Evolutionary conservation across 2,888 invertebrate genomes (phyloP).

Genomic region (Cremastobaeus sp.): DNA sequence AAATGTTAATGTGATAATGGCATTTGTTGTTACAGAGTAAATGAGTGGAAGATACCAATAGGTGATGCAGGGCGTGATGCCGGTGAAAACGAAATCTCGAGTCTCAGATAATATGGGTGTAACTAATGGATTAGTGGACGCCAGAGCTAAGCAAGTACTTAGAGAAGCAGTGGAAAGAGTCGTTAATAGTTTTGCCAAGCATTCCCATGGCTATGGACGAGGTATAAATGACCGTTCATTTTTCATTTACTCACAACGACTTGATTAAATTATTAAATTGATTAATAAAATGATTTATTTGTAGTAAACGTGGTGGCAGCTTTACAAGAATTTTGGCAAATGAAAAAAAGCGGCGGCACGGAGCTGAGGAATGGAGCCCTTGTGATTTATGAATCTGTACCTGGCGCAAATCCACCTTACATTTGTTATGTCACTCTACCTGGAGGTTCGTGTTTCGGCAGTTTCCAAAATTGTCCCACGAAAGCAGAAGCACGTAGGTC

Average conservation of each 20-base stretch:
- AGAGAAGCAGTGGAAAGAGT: constrained; percentile 87
- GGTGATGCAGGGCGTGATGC: constrained; percentile 76
- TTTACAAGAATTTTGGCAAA: constrained; percentile 97
- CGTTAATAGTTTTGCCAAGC: constrained; percentile 86
- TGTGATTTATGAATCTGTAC: constrained; percentile 96
- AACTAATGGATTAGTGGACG: constrained; percentile 79
- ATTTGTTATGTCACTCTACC: constrained; percentile 97
- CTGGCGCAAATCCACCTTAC: constrained; percentile 93
- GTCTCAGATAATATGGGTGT: constrained; percentile 76
- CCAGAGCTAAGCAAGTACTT: constrained; percentile 81
- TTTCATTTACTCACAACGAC: background rate
- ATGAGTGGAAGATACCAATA: constrained; percentile 58
- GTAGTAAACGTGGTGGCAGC: constrained; percentile 97
- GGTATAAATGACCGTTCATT: constrained; percentile 77
- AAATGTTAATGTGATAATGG: background rate
- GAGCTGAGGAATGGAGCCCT: constrained; percentile 92
- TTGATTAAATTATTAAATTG: background rate
- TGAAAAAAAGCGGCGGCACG: constrained; percentile 93
- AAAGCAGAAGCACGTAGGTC: constrained; percentile 96
- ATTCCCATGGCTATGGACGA: constrained; percentile 85
- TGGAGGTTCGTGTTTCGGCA: constrained; percentile 96
- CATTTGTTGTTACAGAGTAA: constrained; percentile 53
- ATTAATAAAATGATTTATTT: constrained; percentile 65
- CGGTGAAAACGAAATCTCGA: constrained; percentile 76
- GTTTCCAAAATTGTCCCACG: constrained; percentile 96